Evolutionary conservation across 2,113 vertebrate species (phyloP), one percentile per base, ranked within the genome.

Genomic region (Artemisiospiza belli): DNA sequence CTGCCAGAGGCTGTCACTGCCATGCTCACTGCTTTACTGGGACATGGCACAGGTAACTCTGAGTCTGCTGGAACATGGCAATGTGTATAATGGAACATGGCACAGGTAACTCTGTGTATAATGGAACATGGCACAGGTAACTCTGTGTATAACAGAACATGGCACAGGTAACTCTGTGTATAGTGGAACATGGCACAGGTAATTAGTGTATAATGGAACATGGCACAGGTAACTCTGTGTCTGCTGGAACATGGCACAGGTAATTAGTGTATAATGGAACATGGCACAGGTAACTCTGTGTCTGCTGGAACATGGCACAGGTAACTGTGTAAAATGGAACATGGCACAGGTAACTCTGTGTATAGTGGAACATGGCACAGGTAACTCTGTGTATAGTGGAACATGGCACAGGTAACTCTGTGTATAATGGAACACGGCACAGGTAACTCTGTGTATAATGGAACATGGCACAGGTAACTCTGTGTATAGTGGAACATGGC

Each of bases 11-110:
- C 68, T 31, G 6, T 10, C 17, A 5, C 44, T 51, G 54, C 43
- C 73, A 24, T 6, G 61, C 74, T 19, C 0, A 0, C 30, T 16
- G 27, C 5, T 20, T 17, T 7, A 9, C 39, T 80, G 43, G 3
- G 27, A 4, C 0, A 22, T 5, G 69, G 43, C 64, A 19, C 96
- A 74, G 80, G 66, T 62, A 54, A 62, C 14, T 49, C 47, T 49
- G 47, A 24, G 47, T 24, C 5, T 27, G 5, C 25, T 49, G 47
- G 23, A 25, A 25, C 14, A 5, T 51, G 49, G 49, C 24, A 51
- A 24, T 39, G 37, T 39, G 37, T 39, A 39, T 39, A 39, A 39
- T 25, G 24, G 49, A 24, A 4, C 0, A 22, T 5, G 69, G 37
- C 37, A 37, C 37, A 37, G 80, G 66, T 62, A 54, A 62, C 14